Evolutionary conservation across 2,888 invertebrate genomes (phyloP), one percentile per base, ranked within the genome.

Genomic region (Incurvaria masculella): DNA sequence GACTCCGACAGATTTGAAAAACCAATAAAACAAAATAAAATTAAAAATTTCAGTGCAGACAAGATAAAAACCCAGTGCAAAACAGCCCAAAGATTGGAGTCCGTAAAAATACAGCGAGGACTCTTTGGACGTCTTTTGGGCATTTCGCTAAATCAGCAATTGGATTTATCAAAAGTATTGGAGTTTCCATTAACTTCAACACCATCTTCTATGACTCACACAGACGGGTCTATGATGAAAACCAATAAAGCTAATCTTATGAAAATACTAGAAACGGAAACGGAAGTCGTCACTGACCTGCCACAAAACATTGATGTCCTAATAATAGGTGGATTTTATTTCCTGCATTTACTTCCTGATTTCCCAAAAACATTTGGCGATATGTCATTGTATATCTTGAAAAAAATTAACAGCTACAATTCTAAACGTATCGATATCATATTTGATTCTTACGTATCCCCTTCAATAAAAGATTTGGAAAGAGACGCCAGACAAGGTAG

Each of bases 171-270:
- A 23, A 23, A 23, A 23, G 23, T 23, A 23, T 23, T 23, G 23
- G 5, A 5, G 5, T 23, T 6, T 23, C 23, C 23, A 23, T 10
- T 23, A 6, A 23, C 23, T 5, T 46, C 51, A 10, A 42, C 55
- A 8, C 55, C 55, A 47, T 49, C 41, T 46, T 55, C 55, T 27
- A 51, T 52, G 52, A 57, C 56, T 40, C 58, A 57, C 53, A 49
- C 53, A 44, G 55, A 57, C 52, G 57, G 57, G 44, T 52, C 55
- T 19, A 58, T 23, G 10, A 23, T 23, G 23, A 23, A 58, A 45
- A 58, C 57, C 42, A 51, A 21, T 45, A 59, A 60, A 46, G 54
- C 58, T 8, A 51, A 52, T 48, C 50, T 59, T 33, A 20, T 55
- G 26, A 17, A 56, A 20, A 47, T 51, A 38, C 48, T 56, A n/a